Percentiles rank a stretch among this genome's conserved stretches.
Conservation (phyloP, 2,888 invertebrate genomes). For the Lucinisca nassula region DNA sequence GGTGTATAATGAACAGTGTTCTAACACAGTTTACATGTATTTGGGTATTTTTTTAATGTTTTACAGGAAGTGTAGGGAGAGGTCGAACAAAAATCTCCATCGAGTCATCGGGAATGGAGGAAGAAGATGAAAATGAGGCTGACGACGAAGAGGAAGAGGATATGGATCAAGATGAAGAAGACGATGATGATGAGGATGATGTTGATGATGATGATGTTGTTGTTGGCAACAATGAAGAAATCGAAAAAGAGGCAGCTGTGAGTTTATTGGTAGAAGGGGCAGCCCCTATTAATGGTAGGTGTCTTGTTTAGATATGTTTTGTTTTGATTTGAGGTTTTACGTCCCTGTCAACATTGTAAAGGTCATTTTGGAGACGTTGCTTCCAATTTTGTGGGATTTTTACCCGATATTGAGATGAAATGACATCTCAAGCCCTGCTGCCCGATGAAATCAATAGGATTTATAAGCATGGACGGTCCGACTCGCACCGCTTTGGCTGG, state of each 20-base stretch:
- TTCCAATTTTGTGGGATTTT: too few species aligned
- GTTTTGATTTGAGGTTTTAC: too few species aligned
- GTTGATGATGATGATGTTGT: background rate
- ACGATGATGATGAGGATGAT: background rate
- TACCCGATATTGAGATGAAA: too few species aligned
- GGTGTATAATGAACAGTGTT: too few species aligned
- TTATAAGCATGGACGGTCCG: too few species aligned
- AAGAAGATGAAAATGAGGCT: slow-evolving; percentile 70
- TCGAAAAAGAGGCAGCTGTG: background rate
- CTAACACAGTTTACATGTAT: too few species aligned
- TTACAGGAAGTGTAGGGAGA: slow-evolving; percentile 68
- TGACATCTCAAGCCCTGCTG: too few species aligned
- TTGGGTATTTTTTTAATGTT: background rate
- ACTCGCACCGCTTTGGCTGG: too few species aligned
- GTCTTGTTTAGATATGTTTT: background rate
- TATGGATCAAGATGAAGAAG: background rate
- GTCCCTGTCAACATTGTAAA: too few species aligned
- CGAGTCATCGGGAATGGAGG: slow-evolving; percentile 87
- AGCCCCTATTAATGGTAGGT: background rate
- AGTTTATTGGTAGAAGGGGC: background rate
- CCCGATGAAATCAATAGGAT: too few species aligned
- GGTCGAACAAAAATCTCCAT: slow-evolving; percentile 87
- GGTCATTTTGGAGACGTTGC: too few species aligned
- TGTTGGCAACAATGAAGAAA: background rate
- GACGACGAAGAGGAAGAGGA: slow-evolving; percentile 56